Evolutionary conservation across 2,888 invertebrate genomes (phyloP).

Genomic region (Hedya salicella): DNA sequence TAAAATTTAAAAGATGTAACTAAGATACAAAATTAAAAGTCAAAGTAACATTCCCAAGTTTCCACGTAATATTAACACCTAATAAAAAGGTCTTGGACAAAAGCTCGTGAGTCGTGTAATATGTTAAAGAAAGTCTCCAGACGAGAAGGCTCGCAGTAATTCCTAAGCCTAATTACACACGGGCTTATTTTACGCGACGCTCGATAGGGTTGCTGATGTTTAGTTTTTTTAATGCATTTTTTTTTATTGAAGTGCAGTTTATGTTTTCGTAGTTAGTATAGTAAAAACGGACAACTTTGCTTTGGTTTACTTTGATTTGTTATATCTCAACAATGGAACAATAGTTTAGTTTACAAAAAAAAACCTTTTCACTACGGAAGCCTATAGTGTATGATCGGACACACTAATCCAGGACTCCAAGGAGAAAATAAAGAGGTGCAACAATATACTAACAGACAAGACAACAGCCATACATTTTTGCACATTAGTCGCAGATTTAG

Average conservation of each 20-base stretch:
- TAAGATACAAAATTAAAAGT: not conserved
- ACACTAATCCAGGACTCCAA: too few relatives aligned
- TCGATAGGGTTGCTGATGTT: constrained; percentile 42
- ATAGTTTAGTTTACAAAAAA: too few relatives aligned
- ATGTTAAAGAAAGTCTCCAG: constrained; percentile 30
- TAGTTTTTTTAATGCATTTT: not conserved
- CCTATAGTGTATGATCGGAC: too few relatives aligned
- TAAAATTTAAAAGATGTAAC: not conserved
- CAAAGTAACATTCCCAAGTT: not conserved
- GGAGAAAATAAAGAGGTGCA: too few relatives aligned
- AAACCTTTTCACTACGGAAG: too few relatives aligned
- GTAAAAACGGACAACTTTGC: not conserved
- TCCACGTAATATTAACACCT: constrained; percentile 29
- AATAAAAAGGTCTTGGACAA: constrained; percentile 24
- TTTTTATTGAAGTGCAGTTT: too few relatives aligned
- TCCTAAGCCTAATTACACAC: constrained; percentile 79
- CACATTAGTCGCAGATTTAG: too few relatives aligned
- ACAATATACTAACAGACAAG: too few relatives aligned
- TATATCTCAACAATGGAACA: too few relatives aligned
- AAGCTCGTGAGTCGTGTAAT: constrained; percentile 10
- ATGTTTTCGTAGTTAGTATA: not conserved
- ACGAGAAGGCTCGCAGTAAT: constrained; percentile 61
- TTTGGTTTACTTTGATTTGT: too few relatives aligned
- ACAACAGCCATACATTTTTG: too few relatives aligned
- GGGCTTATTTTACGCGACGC: constrained; percentile 62